These are phyloP conservation scores for Rhodinocichla rosea DNA, from an alignment of 2,113 vertebrate species.

Conservation along the genomic window DNA sequence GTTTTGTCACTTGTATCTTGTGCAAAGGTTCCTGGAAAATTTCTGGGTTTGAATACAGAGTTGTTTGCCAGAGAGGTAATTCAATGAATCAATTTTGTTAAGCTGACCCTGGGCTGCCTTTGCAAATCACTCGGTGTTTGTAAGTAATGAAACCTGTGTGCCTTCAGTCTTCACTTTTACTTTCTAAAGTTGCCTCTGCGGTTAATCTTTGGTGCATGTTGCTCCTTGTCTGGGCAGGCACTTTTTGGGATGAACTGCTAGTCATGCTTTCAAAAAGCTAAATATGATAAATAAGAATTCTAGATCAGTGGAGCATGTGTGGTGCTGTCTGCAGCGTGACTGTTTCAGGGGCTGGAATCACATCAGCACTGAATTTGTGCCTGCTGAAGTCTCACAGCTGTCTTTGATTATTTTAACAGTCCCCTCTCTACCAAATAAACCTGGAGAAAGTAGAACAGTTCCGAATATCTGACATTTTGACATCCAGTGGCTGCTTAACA, in stretches of 20 bases:
- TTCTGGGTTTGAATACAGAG: neutral
- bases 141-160: rapidly evolving
- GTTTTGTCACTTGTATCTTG: neutral
- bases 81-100: neutral
- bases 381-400: neutral
- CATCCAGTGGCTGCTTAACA: neutral
- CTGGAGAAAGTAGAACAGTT: neutral
- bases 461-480: neutral
- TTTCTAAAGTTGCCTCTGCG: neutral
- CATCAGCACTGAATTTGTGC: neutral
- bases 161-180: neutral
- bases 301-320: neutral
- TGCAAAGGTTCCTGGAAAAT: neutral
- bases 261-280: neutral
- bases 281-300: neutral
- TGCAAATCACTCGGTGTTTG: neutral
- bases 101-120: neutral
- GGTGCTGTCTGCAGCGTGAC: neutral
- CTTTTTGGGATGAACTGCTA: neutral
- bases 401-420: neutral
- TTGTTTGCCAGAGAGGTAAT: neutral
- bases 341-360: neutral
- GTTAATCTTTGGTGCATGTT: neutral
- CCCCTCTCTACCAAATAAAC: neutral
- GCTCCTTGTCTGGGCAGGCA: neutral